These are phyloP conservation scores for Pollachius pollachius DNA, from an alignment of 2,113 vertebrate genomes.

Conservation along the genomic window DNA sequence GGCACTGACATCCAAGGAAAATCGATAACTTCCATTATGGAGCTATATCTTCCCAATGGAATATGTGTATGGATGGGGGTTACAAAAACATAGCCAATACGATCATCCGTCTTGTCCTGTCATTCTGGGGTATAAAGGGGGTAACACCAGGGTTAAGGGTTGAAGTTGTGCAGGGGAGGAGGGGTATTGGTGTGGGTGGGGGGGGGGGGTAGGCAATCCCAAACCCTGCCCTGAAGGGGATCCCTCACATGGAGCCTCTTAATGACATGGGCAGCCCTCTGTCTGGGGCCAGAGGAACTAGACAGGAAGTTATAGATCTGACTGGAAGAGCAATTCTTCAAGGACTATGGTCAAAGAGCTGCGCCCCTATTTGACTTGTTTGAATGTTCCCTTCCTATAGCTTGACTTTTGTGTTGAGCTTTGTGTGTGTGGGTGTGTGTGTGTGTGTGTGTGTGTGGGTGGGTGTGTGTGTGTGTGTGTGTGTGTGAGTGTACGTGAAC, in stretches of 20 bases:
- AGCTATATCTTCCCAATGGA: no score
- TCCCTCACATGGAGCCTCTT: neutral
- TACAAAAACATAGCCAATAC: no score
- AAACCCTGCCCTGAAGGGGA: neutral
- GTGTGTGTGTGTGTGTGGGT: conserved; percentile 10
- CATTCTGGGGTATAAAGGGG: no score
- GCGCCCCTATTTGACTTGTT: conserved; percentile 23
- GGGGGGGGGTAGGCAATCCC: neutral
- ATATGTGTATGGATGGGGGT: no score
- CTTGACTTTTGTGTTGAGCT: conserved; percentile 7
- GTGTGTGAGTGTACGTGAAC: conserved; percentile 1
- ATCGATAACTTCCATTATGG: no score
- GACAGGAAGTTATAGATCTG: conserved; percentile 11
- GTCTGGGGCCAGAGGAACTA: conserved; percentile 1
- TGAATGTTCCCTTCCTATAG: conserved; percentile 21
- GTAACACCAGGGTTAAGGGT: no score
- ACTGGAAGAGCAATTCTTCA: neutral
- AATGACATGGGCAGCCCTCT: neutral
- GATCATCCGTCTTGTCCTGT: no score
- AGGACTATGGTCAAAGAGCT: conserved; percentile 1
- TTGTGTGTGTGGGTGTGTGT: neutral
- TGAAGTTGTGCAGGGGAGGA: no score
- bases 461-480: conserved; percentile 16
- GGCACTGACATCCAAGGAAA: no score
- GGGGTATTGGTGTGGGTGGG: no score